A percentile compares a stretch with the other conserved stretches of the same genome.
phyloP scores from a whole-genome alignment of 2,888 invertebrate genomes.

The Tetragnatha montana region DNA sequence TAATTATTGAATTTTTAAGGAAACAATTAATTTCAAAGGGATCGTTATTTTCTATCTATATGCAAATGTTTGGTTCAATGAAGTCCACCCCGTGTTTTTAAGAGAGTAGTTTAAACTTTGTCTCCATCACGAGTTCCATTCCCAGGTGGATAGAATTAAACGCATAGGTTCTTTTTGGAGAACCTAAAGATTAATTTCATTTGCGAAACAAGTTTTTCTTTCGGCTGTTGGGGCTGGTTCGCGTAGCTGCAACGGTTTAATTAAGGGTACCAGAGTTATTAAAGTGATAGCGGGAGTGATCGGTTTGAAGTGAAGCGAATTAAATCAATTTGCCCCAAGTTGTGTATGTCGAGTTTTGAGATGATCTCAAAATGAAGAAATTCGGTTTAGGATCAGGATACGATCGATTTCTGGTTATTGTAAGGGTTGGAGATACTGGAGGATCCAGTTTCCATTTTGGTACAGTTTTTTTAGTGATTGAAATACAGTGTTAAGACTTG shows the following conservation, averaged over 20 bases:
- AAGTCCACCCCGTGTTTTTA: background rate
- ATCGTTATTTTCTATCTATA: constrained; percentile 1
- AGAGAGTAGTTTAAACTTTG: background rate
- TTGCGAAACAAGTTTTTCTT: background rate
- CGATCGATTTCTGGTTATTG: no score
- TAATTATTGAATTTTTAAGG: constrained; percentile 10
- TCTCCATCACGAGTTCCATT: background rate
- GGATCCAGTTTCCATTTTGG: no score
- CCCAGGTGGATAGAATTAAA: background rate
- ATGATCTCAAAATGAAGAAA: no score
- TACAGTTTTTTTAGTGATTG: no score
- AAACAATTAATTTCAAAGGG: background rate
- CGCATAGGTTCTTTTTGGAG: background rate
- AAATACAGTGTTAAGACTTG: no score
- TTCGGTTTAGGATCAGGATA: no score
- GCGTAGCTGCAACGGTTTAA: background rate
- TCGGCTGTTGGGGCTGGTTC: background rate
- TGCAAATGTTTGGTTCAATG: background rate
- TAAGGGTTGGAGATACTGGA: no score
- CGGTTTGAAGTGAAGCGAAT: background rate
- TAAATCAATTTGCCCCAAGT: no score
- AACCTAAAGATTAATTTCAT: background rate
- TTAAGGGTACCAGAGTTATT: background rate
- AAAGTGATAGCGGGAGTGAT: background rate
- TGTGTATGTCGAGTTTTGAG: no score